Evolutionary conservation across 1,140 invertebrate genomes (phyloP).

Genomic region (Hyphantria cunea): DNA sequence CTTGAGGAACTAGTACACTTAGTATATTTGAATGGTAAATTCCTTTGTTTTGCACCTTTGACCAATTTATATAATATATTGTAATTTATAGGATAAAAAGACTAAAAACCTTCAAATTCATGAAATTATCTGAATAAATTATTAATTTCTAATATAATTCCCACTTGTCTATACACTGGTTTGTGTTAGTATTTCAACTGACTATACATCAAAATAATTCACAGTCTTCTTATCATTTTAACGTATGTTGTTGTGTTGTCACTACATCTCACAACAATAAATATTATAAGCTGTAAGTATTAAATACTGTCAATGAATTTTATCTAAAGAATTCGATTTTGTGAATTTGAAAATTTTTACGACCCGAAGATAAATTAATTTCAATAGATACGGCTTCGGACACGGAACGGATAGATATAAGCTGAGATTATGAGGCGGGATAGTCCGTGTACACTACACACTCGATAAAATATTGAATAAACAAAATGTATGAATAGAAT

Average conservation of each 20-base stretch:
- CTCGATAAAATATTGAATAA: conserved; percentile 59
- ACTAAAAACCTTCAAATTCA: too few species aligned
- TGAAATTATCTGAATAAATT: too few species aligned
- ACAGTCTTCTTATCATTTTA: background rate
- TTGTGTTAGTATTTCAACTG: too few species aligned
- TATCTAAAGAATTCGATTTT: conserved; percentile 28
- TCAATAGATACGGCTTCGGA: conserved; percentile 26
- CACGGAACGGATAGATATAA: conserved; percentile 30
- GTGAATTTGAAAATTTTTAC: conserved; percentile 33
- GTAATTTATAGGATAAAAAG: too few species aligned
- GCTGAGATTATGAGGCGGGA: conserved; percentile 38
- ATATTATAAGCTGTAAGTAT: conserved; percentile 23
- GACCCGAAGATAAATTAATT: conserved; percentile 33
- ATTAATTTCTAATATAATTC: too few species aligned
- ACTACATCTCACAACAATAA: conserved; percentile 16
- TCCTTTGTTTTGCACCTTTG: background rate
- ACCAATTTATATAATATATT: too few species aligned
- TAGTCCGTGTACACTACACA: conserved; percentile 41
- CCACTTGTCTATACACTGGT: too few species aligned
- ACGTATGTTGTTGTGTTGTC: background rate
- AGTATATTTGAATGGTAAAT: background rate
- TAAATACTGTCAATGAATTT: conserved; percentile 25
- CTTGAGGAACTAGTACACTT: conserved; percentile 33
- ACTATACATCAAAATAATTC: too few species aligned
- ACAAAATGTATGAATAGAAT: conserved; percentile 55